Conservation (phyloP, 92 coral and sea anemone genomes). For the Parazoanthus swiftii region DNA sequence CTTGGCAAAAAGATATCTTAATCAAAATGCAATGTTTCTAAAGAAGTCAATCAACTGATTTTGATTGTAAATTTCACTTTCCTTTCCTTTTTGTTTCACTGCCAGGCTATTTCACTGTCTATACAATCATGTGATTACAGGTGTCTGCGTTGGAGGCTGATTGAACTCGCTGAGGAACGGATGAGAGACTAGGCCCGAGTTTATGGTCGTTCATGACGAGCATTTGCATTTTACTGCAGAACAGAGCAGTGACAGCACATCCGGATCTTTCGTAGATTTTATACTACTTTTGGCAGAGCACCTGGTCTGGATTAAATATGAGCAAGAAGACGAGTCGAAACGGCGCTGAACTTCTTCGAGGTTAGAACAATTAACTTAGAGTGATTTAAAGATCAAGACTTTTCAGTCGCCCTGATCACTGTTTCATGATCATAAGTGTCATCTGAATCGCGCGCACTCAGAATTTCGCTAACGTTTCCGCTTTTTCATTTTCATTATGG, state of each 20-base stretch:
- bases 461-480: neutral
- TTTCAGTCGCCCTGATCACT: too few relatives aligned
- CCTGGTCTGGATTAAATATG: constrained; percentile 8
- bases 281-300: neutral
- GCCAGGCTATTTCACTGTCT: neutral
- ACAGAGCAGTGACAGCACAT: neutral
- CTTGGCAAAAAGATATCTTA: neutral
- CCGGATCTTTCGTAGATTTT: neutral
- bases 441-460: neutral
- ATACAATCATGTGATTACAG: too few relatives aligned
- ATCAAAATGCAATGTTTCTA: too few relatives aligned
- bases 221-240: neutral
- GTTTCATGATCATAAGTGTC: constrained; percentile 1
- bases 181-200: constrained; percentile 19
- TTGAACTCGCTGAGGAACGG: neutral
- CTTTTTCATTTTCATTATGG: constrained; percentile 27
- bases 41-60: neutral
- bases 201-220: neutral
- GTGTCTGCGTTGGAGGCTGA: too few relatives aligned
- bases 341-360: constrained; percentile 26
- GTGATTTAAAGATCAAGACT: neutral
- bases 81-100: neutral
- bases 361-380: constrained; percentile 13
- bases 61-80: neutral
- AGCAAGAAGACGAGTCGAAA: constrained; percentile 18